Evolutionary conservation across 2,113 vertebrate species (phyloP).

Genomic region (Engystomops pustulosus): DNA sequence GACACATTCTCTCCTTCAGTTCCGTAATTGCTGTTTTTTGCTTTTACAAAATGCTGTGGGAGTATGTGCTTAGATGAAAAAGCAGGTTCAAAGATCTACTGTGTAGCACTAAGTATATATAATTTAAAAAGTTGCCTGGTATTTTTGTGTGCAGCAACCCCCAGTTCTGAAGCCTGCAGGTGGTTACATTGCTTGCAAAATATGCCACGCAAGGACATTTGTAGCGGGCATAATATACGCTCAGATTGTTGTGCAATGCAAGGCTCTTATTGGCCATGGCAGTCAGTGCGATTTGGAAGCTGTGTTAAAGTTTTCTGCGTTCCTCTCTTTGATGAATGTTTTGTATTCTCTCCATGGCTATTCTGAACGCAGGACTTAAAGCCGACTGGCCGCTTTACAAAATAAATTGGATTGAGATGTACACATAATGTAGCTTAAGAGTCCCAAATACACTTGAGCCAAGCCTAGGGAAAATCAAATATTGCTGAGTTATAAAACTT

Average conservation of each 20-base stretch:
- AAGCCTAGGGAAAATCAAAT: background rate
- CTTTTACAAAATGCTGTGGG: background rate
- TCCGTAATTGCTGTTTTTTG: constrained; percentile 21
- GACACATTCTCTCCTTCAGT: background rate
- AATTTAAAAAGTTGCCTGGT: constrained; percentile 6
- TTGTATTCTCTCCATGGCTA: constrained; percentile 41
- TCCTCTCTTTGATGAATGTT: constrained; percentile 39
- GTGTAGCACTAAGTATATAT: constrained; percentile 2
- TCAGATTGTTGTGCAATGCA: constrained; percentile 3
- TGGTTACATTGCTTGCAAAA: constrained; percentile 24
- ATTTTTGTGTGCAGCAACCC: background rate
- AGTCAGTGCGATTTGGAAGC: constrained; percentile 25
- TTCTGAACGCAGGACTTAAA: constrained; percentile 40
- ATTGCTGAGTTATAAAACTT: background rate
- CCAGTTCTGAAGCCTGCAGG: constrained; percentile 9
- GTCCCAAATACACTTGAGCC: background rate
- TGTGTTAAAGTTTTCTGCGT: constrained; percentile 1
- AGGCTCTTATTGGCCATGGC: background rate
- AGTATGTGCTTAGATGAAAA: constrained; percentile 11
- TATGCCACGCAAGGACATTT: constrained; percentile 29
- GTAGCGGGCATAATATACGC: background rate
- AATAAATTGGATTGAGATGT: constrained; percentile 41
- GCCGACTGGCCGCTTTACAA: constrained; percentile 38
- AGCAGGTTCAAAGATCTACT: constrained; percentile 1
- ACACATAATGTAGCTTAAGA: constrained; percentile 27